A percentile compares a stretch with the other conserved stretches of the same genome.
These are phyloP conservation scores for Salpingus planirostris DNA, from an alignment of 2,888 invertebrate genomes.

Conservation along the genomic window DNA sequence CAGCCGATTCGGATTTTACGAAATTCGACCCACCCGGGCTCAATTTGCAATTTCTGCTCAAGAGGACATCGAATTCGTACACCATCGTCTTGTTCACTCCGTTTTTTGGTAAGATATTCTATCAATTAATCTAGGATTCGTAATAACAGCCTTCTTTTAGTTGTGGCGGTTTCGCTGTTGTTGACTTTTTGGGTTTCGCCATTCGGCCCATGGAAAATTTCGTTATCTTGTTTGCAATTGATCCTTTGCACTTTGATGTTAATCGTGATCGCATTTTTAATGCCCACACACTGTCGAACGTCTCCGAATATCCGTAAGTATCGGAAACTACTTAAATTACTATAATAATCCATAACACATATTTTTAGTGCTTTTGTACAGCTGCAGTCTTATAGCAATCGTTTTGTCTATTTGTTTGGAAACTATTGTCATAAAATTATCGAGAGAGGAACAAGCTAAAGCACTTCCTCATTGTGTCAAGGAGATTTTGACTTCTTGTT, in stretches of 20 bases:
- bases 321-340: no score
- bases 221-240: conserved; percentile 30
- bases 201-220: conserved; percentile 31
- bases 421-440: conserved; percentile 32
- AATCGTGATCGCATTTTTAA: conserved; percentile 24
- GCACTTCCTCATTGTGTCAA: conserved; percentile 26
- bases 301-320: conserved; percentile 36
- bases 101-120: conserved; percentile 34
- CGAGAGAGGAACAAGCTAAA: conserved; percentile 25
- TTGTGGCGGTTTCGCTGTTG: conserved; percentile 28
- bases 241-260: conserved; percentile 28
- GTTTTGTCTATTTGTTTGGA: conserved; percentile 27
- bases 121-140: no score
- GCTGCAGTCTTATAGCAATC: conserved; percentile 27
- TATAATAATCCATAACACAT: no score
- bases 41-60: conserved; percentile 25
- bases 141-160: no score
- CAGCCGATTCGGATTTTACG: conserved; percentile 2
- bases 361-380: conserved; percentile 34
- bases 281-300: conserved; percentile 29
- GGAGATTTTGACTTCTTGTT: conserved; percentile 25
- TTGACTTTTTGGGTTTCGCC: conserved; percentile 36
- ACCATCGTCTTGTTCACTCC: conserved; percentile 31
- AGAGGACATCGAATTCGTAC: conserved; percentile 27
- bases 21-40: conserved; percentile 21